These are phyloP conservation scores for Timema podura DNA, from an alignment of 2,888 invertebrate genomes.

Conservation along the genomic window DNA sequence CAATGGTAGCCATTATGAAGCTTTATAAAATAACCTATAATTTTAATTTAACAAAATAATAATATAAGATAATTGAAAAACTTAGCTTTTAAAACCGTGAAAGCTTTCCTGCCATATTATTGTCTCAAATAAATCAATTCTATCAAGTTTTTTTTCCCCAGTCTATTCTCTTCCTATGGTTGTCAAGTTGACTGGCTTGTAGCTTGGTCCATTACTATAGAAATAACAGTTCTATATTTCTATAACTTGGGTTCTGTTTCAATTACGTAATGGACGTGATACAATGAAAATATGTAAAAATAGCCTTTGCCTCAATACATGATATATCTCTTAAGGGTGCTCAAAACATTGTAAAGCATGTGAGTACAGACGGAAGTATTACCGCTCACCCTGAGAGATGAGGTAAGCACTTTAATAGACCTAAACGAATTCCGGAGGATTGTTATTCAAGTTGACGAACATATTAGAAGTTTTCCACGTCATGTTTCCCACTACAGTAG, in stretches of 20 bases:
- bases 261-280: neutral
- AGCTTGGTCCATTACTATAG: too few species aligned
- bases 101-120: too few species aligned
- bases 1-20: too few species aligned
- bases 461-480: neutral
- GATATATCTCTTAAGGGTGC: neutral
- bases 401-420: neutral
- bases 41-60: neutral
- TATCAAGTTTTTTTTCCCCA: too few species aligned
- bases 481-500: neutral
- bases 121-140: too few species aligned
- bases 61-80: neutral
- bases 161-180: too few species aligned
- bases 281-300: neutral
- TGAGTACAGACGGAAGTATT: neutral
- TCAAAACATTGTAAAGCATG: neutral
- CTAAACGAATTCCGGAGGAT: neutral
- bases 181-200: too few species aligned
- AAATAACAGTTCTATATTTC: too few species aligned
- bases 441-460: neutral
- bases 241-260: neutral
- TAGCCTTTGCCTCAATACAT: conserved; percentile 7
- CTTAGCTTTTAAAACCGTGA: neutral
- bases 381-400: neutral
- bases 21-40: neutral